phyloP scores from a whole-genome alignment of 2,113 vertebrate genomes.

The Oxyruncus cristatus region DNA sequence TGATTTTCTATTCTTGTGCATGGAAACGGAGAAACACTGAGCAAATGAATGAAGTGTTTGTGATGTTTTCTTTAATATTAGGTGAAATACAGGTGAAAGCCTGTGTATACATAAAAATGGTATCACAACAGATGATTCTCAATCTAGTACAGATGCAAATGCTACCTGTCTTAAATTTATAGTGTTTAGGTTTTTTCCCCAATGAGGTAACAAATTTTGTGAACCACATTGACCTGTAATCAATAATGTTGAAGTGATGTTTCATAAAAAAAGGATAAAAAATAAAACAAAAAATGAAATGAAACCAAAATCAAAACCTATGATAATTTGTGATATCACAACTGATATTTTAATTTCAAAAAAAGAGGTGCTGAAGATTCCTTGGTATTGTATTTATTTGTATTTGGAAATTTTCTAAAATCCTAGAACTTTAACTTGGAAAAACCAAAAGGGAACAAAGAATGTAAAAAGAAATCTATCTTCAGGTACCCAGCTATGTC shows the following conservation, averaged over 20 bases:
- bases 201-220: not conserved
- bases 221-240: not conserved
- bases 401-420: not conserved
- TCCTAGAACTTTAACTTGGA: not conserved
- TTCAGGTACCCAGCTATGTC: not conserved
- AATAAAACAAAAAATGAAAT: not conserved
- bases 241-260: not conserved
- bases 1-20: not conserved
- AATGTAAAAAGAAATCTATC: not conserved
- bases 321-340: not conserved
- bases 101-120: not conserved
- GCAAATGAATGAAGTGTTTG: not conserved
- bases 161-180: not conserved
- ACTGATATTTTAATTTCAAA: not conserved
- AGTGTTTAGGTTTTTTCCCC: fast-evolving
- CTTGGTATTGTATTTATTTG: not conserved
- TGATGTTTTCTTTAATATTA: not conserved
- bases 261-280: not conserved
- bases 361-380: not conserved
- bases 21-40: not conserved
- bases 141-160: not conserved
- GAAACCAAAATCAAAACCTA: not conserved
- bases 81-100: not conserved
- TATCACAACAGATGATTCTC: not conserved
- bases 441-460: not conserved